Evolutionary conservation across 1,140 invertebrate genomes (phyloP).

Genomic region (Formica exsecta): DNA sequence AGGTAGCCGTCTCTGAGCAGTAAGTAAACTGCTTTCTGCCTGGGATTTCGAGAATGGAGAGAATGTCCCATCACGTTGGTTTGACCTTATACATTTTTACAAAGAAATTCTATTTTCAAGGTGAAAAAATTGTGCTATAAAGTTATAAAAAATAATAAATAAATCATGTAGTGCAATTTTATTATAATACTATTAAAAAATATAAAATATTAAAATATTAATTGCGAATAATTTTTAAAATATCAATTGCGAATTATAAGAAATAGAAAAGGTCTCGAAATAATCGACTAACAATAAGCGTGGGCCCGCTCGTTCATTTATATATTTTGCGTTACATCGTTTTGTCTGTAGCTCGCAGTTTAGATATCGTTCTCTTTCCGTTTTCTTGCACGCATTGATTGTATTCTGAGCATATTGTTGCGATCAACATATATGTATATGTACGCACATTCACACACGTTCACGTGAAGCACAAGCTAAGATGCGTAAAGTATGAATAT

Average conservation of each 20-base stretch:
- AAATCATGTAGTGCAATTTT: not conserved
- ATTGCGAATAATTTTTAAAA: not conserved
- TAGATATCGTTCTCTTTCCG: not conserved
- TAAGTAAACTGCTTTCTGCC: slow-evolving; percentile 54
- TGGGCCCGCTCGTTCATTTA: not conserved
- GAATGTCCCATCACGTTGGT: slow-evolving; percentile 9
- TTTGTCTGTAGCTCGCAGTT: not conserved
- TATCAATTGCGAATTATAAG: slow-evolving; percentile 30
- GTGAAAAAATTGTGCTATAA: not conserved
- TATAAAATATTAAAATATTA: not conserved
- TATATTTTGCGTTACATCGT: not conserved
- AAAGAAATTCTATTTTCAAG: slow-evolving; percentile 4
- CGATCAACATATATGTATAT: not conserved
- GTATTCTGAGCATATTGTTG: not conserved
- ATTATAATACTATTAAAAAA: not conserved
- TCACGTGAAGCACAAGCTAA: not conserved
- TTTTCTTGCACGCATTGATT: not conserved
- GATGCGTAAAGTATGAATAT: no score
- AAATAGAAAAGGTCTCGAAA: slow-evolving; percentile 40
- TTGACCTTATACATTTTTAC: slow-evolving; percentile 43
- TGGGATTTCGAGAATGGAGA: slow-evolving; percentile 37
- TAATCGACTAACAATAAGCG: slow-evolving; percentile 62
- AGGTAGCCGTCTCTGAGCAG: slow-evolving; percentile 55
- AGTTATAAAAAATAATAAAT: not conserved
- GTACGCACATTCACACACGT: not conserved